Base-by-base conservation (phyloP, 2,797 vertebrate genomes). In the Typhlichthys eigenmanni region DNA sequence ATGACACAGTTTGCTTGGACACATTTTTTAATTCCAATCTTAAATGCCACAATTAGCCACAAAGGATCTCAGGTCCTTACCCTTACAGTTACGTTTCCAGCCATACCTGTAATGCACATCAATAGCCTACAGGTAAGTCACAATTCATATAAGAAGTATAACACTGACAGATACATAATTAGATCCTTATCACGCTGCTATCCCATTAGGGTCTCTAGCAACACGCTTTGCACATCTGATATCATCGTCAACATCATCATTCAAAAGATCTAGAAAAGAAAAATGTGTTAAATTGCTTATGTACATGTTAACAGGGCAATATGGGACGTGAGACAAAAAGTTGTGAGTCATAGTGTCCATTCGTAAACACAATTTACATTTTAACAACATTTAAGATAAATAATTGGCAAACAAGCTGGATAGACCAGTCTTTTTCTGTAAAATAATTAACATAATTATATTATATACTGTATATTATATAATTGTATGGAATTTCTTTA, bases 211-310 rank as follows among this genome's bases (percentile, higher is more conserved):
- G 66, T 90, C 83, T 13, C 0, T 43, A 2, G 82, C 86, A 1
- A 91, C 72, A 0, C 64, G 72, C 64, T 91, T 91, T 66, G 88
- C 90, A 76, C 90, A 92, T 0, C 0, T 14, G 66, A 88, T 87
- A 0, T 84, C 80, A 4, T 12, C 0, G 0, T 0, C 5, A 13
- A 89, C 72, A 19, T 87, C 8, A 45, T 81, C 19, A 0, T 48
- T 51, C 53, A 86, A 65, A 47, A 91, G 84, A 0, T 5, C 89
- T 90, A 66, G 29, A 4, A 43, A 16, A 56, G 12, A 29, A 62
- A 32, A 11, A 53, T 9, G 4, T 54, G 43, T 45, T 9, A 1
- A 10, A 24, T 24, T 24, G 24, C 24, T 24, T 0, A 24, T 24
- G 7, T 24, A 46, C 6, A 47, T 24, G 13, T 9, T 24, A 52